Evolutionary conservation across 2,888 invertebrate genomes (phyloP).

Genomic region (Galerucella nymphaeae): DNA sequence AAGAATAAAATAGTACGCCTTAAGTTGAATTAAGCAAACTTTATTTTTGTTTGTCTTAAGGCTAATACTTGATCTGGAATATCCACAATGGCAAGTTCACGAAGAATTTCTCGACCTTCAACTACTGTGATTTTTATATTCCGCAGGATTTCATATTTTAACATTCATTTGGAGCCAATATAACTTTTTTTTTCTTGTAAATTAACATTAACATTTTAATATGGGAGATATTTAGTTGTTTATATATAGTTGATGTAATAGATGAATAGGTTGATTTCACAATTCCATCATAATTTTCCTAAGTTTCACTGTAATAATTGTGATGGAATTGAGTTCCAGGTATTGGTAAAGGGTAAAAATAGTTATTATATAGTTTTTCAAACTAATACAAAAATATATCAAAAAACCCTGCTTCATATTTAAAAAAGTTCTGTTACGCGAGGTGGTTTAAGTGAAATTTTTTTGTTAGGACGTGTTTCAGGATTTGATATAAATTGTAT

Average conservation of each 20-base stretch:
- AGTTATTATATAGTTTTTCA: not conserved
- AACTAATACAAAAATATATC: not conserved
- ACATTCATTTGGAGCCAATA: not conserved
- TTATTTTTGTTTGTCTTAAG: constrained; percentile 59
- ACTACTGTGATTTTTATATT: constrained; percentile 28
- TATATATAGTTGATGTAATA: not conserved
- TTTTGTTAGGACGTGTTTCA: no score
- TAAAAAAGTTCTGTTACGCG: no score
- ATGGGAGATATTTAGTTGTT: not conserved
- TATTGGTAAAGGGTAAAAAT: not conserved
- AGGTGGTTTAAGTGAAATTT: no score
- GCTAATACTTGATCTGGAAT: constrained; percentile 61
- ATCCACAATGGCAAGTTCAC: constrained; percentile 58
- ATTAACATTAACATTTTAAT: not conserved
- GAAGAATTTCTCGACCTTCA: constrained; percentile 45
- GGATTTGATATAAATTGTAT: no score
- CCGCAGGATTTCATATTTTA: constrained; percentile 1
- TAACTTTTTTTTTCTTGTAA: not conserved
- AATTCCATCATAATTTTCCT: not conserved
- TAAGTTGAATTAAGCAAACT: constrained; percentile 47
- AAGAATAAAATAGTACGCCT: constrained; percentile 61
- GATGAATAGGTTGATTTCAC: not conserved
- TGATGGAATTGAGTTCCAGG: not conserved
- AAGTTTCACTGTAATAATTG: not conserved
- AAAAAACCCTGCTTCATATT: no score